Percentiles rank a stretch among this genome's conserved stretches.
phyloP scores from a whole-genome alignment of 1,140 invertebrate species.

The Temnothorax nylanderi region DNA sequence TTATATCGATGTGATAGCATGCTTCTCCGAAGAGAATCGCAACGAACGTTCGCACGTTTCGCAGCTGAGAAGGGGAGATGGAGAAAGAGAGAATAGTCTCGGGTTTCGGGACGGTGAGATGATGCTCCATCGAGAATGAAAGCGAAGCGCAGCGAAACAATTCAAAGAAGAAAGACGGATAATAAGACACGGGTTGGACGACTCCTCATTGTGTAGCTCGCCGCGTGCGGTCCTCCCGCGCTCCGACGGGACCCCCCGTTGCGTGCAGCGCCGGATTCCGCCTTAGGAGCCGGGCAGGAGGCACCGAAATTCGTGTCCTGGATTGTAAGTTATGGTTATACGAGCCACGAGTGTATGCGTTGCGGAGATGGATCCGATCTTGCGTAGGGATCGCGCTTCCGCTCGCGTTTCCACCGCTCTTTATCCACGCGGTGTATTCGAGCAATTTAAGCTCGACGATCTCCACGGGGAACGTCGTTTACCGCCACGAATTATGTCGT shows the following conservation, averaged over 20 bases:
- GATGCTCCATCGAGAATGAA: slow-evolving; percentile 48
- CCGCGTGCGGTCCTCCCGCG: slow-evolving; percentile 76
- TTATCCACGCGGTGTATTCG: not conserved
- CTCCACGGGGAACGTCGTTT: not conserved
- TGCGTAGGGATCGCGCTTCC: not conserved
- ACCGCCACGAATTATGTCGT: not conserved
- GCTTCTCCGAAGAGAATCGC: slow-evolving; percentile 8
- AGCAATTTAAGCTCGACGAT: not conserved
- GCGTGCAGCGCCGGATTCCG: slow-evolving; percentile 55
- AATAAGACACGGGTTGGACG: slow-evolving; percentile 51
- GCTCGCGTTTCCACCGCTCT: not conserved
- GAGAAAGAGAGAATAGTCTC: slow-evolving; percentile 21
- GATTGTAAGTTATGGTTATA: slow-evolving; percentile 74
- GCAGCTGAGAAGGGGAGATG: not conserved
- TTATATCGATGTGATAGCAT: slow-evolving; percentile 32
- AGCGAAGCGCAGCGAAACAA: slow-evolving; percentile 54
- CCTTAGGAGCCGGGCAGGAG: slow-evolving; percentile 69
- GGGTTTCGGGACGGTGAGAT: slow-evolving; percentile 39
- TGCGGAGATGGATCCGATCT: slow-evolving; percentile 2
- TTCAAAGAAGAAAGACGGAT: slow-evolving; percentile 49
- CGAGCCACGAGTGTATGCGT: not conserved
- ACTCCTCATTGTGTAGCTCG: slow-evolving; percentile 75
- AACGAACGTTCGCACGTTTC: not conserved
- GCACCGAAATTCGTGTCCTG: slow-evolving; percentile 75
- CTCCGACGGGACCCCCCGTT: slow-evolving; percentile 72